phyloP scores from a whole-genome alignment of 2,113 vertebrate species.

The Otolemur garnettii region DNA sequence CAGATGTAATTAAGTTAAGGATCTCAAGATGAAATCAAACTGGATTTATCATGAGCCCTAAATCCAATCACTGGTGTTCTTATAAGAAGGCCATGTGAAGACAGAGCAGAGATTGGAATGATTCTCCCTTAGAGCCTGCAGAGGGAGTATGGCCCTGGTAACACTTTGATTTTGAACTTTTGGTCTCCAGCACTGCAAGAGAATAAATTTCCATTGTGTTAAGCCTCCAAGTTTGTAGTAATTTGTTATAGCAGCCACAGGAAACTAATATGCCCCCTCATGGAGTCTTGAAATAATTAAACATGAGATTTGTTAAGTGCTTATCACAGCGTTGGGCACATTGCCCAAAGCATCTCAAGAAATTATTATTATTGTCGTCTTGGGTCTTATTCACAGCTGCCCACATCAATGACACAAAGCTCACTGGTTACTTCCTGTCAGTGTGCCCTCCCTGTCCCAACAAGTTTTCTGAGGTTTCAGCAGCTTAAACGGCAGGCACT shows the following conservation, averaged over 20 bases:
- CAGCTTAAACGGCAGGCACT: not conserved
- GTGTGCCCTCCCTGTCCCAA: not conserved
- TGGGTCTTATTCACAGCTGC: not conserved
- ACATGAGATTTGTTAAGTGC: not conserved
- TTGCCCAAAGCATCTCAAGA: not conserved
- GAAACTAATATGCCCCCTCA: not conserved
- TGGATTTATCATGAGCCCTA: not conserved
- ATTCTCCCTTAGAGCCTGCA: not conserved
- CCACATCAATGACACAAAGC: not conserved
- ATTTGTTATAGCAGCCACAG: not conserved
- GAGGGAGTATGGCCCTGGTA: not conserved
- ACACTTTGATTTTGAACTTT: not conserved
- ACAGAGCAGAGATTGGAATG: not conserved
- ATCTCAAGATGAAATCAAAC: not conserved
- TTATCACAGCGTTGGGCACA: not conserved
- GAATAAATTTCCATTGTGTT: not conserved
- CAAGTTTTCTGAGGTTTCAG: not conserved
- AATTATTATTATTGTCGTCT: not conserved
- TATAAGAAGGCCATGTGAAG: not conserved
- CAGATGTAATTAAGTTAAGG: not conserved
- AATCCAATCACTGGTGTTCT: not conserved
- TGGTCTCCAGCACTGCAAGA: not conserved
- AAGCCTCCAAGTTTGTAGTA: not conserved
- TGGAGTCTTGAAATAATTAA: not conserved
- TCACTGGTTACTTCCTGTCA: not conserved